A percentile compares a stretch with the other conserved stretches of the same genome.
Conservation (phyloP, 2,888 invertebrate species). For the Junonia oenone region DNA sequence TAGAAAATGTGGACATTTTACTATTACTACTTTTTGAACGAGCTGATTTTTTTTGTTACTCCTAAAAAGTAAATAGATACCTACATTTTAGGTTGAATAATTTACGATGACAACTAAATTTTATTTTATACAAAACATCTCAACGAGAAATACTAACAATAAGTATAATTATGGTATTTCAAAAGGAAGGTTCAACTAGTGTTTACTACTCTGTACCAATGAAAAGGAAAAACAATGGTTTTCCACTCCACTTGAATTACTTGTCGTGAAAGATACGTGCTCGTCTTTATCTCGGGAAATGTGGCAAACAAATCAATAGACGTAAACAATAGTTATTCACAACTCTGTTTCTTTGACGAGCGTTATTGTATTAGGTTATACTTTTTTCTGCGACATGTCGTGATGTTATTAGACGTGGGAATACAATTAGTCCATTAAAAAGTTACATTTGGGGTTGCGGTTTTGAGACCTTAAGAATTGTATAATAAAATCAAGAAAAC, state of each 20-base stretch:
- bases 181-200: background rate
- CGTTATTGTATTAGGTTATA: background rate
- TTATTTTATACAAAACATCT: too few species aligned
- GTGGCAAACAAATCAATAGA: background rate
- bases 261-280: background rate
- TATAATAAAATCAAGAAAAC: too few species aligned
- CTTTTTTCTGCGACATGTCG: background rate
- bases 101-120: too few species aligned
- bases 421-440: too few species aligned
- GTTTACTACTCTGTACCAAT: background rate
- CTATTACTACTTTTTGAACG: too few species aligned
- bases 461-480: too few species aligned
- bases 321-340: background rate
- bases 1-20: too few species aligned
- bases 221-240: background rate
- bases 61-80: too few species aligned
- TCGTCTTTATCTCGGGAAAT: background rate
- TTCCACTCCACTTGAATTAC: background rate
- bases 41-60: too few species aligned
- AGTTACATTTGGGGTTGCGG: too few species aligned
- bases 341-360: background rate
- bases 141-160: too few species aligned
- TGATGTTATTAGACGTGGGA: background rate
- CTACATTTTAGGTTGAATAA: too few species aligned
- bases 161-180: background rate